phyloP scores from a whole-genome alignment of 1,140 invertebrate genomes.

The Leptinotarsa lineolata region DNA sequence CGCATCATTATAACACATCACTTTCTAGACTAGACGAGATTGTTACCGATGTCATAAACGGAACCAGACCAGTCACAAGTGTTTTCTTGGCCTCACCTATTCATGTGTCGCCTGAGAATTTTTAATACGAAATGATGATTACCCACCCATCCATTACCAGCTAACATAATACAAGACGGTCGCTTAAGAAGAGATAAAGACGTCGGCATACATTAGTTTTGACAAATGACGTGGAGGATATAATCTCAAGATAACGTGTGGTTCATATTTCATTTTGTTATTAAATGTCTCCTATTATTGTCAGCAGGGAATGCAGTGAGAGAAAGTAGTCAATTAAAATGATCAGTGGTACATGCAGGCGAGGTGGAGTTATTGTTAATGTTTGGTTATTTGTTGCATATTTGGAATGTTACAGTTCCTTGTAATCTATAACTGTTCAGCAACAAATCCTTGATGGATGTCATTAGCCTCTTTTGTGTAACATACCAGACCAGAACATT shows the following conservation, averaged over 20 bases:
- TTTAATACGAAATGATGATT: constrained; percentile 13
- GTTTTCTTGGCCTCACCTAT: not conserved
- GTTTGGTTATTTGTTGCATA: too few species aligned
- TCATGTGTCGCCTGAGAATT: not conserved
- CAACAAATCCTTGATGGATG: too few species aligned
- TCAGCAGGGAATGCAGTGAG: not conserved
- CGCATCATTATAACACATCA: too few species aligned
- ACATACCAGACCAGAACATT: too few species aligned
- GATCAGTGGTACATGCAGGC: not conserved
- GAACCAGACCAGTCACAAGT: too few species aligned
- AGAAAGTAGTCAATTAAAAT: constrained; percentile 4
- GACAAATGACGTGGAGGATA: constrained; percentile 12
- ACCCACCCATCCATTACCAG: constrained; percentile 12
- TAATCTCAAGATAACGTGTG: constrained; percentile 9
- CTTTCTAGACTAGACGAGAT: too few species aligned
- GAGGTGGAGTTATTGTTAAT: too few species aligned
- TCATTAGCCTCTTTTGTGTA: too few species aligned
- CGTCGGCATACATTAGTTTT: constrained; percentile 14
- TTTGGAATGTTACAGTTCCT: too few species aligned
- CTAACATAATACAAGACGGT: not conserved
- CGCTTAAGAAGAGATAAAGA: constrained; percentile 10
- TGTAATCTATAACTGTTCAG: too few species aligned
- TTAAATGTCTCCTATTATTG: constrained; percentile 1
- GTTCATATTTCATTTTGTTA: constrained; percentile 3
- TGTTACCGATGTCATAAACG: too few species aligned